phyloP scores from a whole-genome alignment of 2,888 invertebrate genomes.

The Acrobasis suavella region DNA sequence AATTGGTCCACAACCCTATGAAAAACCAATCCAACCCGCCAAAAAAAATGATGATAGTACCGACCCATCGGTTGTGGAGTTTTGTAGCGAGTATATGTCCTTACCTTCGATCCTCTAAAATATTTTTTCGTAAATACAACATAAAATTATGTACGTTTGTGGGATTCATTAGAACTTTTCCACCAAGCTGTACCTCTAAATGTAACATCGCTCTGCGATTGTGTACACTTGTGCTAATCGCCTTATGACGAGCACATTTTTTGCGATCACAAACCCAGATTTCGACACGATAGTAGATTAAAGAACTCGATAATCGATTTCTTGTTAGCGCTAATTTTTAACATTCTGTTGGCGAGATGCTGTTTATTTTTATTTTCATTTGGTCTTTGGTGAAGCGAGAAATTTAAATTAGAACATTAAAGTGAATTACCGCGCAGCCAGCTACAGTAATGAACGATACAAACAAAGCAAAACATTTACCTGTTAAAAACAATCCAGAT shows the following conservation, averaged over 20 bases:
- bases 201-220: conserved; percentile 39
- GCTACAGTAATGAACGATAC: neutral
- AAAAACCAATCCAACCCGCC: no score
- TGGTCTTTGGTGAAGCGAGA: conserved; percentile 4
- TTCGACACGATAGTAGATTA: conserved; percentile 49
- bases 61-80: no score
- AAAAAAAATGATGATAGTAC: no score
- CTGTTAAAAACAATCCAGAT: neutral
- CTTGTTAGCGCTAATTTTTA: conserved; percentile 55
- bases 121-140: neutral
- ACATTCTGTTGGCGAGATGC: conserved; percentile 13
- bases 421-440: conserved; percentile 7
- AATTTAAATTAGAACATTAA: conserved; percentile 13
- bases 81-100: no score
- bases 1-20: no score
- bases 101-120: no score
- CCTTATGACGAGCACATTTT: conserved; percentile 63
- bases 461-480: neutral
- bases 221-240: conserved; percentile 49
- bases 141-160: neutral
- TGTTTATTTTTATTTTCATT: conserved; percentile 2
- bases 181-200: conserved; percentile 24
- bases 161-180: neutral
- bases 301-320: conserved; percentile 62
- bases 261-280: conserved; percentile 50